These are phyloP conservation scores for Lasioglossum marginatum DNA, from an alignment of 2,888 invertebrate genomes.

Conservation along the genomic window DNA sequence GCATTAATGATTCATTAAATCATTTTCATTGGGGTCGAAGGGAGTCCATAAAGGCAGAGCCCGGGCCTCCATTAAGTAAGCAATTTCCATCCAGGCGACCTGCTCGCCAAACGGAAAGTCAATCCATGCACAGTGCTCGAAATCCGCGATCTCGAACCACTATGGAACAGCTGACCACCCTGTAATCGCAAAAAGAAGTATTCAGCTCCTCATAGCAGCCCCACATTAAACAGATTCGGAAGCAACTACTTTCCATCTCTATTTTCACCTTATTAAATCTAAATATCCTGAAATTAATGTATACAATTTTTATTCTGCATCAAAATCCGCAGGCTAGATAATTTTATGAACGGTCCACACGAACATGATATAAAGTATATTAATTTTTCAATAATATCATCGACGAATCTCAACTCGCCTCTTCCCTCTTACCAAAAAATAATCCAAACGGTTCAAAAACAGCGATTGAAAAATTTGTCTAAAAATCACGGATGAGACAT, in stretches of 20 bases:
- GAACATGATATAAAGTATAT: not conserved
- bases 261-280: not conserved
- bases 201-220: not conserved
- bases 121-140: not conserved
- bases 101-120: conserved; percentile 36
- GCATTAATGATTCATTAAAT: conserved; percentile 59
- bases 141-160: not conserved
- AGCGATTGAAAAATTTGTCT: not conserved
- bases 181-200: not conserved
- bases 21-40: conserved; percentile 51
- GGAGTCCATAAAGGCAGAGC: conserved; percentile 38
- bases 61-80: conserved; percentile 43
- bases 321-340: not conserved
- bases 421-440: not conserved
- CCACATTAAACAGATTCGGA: not conserved
- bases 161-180: not conserved
- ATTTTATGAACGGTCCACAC: not conserved
- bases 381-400: not conserved
- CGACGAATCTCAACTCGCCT: no score
- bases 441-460: no score
- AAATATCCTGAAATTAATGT: not conserved
- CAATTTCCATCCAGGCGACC: conserved; percentile 47
- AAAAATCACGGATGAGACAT: not conserved
- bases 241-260: not conserved
- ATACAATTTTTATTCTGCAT: not conserved